Evolutionary conservation across 2,888 invertebrate genomes (phyloP).

Genomic region (Meloe dianella): DNA sequence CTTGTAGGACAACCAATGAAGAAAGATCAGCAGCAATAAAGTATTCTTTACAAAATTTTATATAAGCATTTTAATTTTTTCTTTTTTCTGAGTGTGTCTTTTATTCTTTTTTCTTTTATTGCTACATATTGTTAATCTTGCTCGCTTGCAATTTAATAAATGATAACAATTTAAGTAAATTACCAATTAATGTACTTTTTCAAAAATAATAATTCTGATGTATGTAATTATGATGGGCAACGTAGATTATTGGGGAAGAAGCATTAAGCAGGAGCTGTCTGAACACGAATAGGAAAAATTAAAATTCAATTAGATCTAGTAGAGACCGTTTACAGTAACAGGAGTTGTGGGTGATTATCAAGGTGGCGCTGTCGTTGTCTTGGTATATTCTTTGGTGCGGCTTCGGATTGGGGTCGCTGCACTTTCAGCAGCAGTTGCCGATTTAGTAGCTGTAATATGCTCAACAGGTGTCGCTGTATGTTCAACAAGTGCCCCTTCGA

Average conservation of each 20-base stretch:
- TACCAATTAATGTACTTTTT: constrained; percentile 44
- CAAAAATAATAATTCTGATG: constrained; percentile 35
- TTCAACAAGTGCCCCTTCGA: constrained; percentile 30
- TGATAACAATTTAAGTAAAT: background rate
- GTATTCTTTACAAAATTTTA: no score
- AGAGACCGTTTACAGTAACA: constrained; percentile 39
- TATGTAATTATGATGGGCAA: no score
- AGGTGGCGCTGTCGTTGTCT: no score
- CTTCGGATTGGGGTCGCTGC: constrained; percentile 26
- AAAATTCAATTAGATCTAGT: no score
- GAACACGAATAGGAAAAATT: background rate
- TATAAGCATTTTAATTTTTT: background rate
- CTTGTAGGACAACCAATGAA: background rate
- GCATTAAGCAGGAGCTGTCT: constrained; percentile 16
- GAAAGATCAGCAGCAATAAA: background rate
- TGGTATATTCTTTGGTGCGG: no score
- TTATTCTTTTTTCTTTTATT: no score
- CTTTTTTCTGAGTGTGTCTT: background rate
- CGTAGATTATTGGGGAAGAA: no score
- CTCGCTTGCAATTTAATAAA: background rate
- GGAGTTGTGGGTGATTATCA: no score
- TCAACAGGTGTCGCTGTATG: constrained; percentile 36
- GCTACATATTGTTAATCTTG: no score
- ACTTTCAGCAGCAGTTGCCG: constrained; percentile 36
- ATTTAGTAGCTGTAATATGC: constrained; percentile 34